Evolutionary conservation across 2,888 invertebrate species (phyloP).

Genomic region (Aphodius sticticus): DNA sequence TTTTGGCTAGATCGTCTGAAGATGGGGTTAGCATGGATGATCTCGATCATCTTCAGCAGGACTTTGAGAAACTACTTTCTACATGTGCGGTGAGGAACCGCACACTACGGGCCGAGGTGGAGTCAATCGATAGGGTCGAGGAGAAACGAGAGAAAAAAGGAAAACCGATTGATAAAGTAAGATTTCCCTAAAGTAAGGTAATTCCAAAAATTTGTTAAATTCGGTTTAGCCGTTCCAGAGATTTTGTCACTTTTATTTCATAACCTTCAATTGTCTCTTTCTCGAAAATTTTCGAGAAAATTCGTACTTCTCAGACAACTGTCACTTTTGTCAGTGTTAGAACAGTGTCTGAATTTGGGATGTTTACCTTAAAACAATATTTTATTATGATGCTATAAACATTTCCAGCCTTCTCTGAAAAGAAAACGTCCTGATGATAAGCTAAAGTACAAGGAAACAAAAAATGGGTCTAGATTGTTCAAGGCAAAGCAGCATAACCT

Average conservation of each 20-base stretch:
- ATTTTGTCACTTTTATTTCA: no score
- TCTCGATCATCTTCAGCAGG: conserved; percentile 84
- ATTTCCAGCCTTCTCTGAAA: conserved; percentile 52
- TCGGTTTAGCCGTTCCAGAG: no score
- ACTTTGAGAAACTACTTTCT: conserved; percentile 85
- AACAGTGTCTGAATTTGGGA: no score
- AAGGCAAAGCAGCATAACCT: conserved; percentile 51
- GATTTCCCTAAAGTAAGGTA: not conserved
- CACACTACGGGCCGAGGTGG: conserved; percentile 79
- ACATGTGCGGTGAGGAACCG: conserved; percentile 82
- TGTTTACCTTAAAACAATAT: not conserved
- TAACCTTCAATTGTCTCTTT: no score
- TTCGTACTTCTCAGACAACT: no score
- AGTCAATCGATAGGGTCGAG: conserved; percentile 71
- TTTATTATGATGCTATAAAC: not conserved
- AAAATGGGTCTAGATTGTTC: conserved; percentile 49
- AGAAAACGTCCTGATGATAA: conserved; percentile 56
- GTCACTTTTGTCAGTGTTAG: no score
- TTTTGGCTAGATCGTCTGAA: conserved; percentile 72
- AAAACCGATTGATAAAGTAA: conserved; percentile 53
- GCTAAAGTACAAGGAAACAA: conserved; percentile 52
- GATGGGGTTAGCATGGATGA: conserved; percentile 89
- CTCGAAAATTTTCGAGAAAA: no score
- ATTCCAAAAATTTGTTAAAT: no score
- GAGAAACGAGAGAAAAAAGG: conserved; percentile 63